A percentile compares a stretch with the other conserved stretches of the same genome.
Evolutionary conservation across 2,888 invertebrate genomes (phyloP).

Genomic region (Bembecia ichneumoniformis): DNA sequence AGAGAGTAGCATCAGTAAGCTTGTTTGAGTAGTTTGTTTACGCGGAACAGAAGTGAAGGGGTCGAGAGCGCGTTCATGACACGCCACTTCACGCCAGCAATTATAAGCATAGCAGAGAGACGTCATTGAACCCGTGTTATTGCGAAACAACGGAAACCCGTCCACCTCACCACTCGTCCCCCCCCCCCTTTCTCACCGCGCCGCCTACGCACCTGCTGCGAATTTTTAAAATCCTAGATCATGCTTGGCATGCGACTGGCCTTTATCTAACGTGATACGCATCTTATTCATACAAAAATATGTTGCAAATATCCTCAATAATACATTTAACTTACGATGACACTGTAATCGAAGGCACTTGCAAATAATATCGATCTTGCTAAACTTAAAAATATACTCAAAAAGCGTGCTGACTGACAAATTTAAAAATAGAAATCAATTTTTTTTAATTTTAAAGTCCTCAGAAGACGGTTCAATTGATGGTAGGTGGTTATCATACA

Average conservation of each 20-base stretch:
- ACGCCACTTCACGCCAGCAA: constrained; percentile 59
- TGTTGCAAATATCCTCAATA: background rate
- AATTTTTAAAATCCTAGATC: constrained; percentile 70
- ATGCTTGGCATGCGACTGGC: constrained; percentile 62
- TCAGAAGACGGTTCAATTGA: too few relatives aligned
- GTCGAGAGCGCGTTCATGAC: constrained; percentile 44
- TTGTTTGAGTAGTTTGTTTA: background rate
- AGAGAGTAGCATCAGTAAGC: background rate
- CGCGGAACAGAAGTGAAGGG: constrained; percentile 35
- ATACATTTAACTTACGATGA: too few relatives aligned
- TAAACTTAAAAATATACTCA: too few relatives aligned
- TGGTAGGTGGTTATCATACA: too few relatives aligned
- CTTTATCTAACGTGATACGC: constrained; percentile 46
- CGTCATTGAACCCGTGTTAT: constrained; percentile 69
- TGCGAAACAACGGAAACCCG: constrained; percentile 73
- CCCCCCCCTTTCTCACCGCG: constrained; percentile 15
- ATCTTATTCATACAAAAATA: constrained; percentile 45
- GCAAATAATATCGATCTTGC: too few relatives aligned
- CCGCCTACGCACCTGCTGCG: constrained; percentile 52
- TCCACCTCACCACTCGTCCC: constrained; percentile 33
- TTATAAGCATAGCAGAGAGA: constrained; percentile 54
- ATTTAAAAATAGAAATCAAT: too few relatives aligned
- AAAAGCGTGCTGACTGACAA: too few relatives aligned
- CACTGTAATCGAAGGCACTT: too few relatives aligned
- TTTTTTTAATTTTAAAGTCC: too few relatives aligned